A percentile compares a stretch with the other conserved stretches of the same genome.
Conservation (phyloP, 2,797 vertebrate genomes). For the Pachyuromys duprasi region DNA sequence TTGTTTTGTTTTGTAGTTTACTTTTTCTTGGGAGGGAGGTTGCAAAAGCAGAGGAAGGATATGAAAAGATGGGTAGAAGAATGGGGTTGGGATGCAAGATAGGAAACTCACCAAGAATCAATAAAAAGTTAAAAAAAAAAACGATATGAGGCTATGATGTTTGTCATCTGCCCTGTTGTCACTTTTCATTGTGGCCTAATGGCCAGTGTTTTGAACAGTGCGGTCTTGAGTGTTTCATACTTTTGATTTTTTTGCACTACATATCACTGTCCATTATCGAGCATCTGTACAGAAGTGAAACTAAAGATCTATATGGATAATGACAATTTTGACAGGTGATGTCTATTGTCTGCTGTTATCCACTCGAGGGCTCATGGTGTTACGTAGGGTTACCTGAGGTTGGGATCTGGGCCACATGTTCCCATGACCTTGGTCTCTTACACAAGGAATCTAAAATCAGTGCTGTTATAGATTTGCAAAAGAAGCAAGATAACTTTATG, state of each 20-base stretch:
- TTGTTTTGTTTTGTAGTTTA: neutral
- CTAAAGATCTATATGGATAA: neutral
- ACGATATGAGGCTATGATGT: neutral
- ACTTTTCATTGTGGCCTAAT: neutral
- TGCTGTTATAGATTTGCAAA: neutral
- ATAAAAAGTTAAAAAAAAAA: neutral
- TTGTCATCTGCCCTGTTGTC: neutral
- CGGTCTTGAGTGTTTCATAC: neutral
- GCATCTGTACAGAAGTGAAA: neutral
- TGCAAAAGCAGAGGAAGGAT: neutral
- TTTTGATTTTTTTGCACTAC: neutral
- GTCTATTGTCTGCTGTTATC: too few relatives aligned
- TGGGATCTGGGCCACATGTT: neutral
- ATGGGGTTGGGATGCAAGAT: neutral
- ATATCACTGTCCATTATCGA: neutral
- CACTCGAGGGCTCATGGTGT: neutral
- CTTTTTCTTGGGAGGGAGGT: neutral
- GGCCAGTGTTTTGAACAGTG: neutral
- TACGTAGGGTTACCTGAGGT: neutral
- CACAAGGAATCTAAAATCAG: neutral
- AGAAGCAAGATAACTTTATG: neutral
- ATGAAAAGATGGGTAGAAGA: neutral
- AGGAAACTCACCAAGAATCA: neutral
- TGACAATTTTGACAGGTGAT: neutral
- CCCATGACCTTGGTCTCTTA: neutral